These are phyloP conservation scores for Caenorhabditis becei DNA, from an alignment of 2,888 invertebrate genomes.

Conservation along the genomic window DNA sequence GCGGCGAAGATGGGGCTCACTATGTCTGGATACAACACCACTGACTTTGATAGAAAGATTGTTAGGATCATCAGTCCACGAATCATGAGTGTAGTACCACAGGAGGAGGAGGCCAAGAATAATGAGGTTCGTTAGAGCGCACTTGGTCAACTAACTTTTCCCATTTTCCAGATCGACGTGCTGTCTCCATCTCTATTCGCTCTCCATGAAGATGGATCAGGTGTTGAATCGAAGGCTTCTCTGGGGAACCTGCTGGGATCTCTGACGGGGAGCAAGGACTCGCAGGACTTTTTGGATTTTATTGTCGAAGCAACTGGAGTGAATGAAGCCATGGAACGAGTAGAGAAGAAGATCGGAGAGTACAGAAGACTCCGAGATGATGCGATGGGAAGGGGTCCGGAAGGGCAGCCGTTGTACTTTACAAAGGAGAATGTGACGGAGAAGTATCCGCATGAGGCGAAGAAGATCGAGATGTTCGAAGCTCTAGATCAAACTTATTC, in stretches of 20 bases:
- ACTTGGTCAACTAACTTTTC: background rate
- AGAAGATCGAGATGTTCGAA: conserved; percentile 75
- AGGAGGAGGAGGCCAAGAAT: conserved; percentile 41
- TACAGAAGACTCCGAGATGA: conserved; percentile 37
- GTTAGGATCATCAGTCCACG: conserved; percentile 60
- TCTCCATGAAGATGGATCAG: conserved; percentile 53
- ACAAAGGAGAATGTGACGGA: conserved; percentile 75
- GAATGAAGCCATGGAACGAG: conserved; percentile 49
- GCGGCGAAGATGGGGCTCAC: conserved; percentile 65
- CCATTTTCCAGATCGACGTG: conserved; percentile 57
- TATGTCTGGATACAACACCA: conserved; percentile 67
- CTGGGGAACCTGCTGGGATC: conserved; percentile 53
- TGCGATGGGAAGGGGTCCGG: conserved; percentile 56
- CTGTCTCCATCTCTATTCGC: conserved; percentile 59
- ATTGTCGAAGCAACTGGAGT: conserved; percentile 60
- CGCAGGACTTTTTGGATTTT: conserved; percentile 53
- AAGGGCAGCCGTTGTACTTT: conserved; percentile 72
- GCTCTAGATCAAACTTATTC: conserved; percentile 69
- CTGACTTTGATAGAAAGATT: conserved; percentile 70
- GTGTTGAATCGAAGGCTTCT: conserved; percentile 57
- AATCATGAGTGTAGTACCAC: conserved; percentile 51
- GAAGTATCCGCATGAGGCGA: conserved; percentile 64
- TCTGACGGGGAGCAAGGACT: conserved; percentile 36
- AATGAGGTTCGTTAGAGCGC: too few relatives aligned
- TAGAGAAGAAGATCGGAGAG: conserved; percentile 62